Percentiles rank a stretch among this genome's conserved stretches.
These are phyloP conservation scores for Corvus hawaiiensis DNA, from an alignment of 2,113 vertebrate genomes.

Conservation along the genomic window DNA sequence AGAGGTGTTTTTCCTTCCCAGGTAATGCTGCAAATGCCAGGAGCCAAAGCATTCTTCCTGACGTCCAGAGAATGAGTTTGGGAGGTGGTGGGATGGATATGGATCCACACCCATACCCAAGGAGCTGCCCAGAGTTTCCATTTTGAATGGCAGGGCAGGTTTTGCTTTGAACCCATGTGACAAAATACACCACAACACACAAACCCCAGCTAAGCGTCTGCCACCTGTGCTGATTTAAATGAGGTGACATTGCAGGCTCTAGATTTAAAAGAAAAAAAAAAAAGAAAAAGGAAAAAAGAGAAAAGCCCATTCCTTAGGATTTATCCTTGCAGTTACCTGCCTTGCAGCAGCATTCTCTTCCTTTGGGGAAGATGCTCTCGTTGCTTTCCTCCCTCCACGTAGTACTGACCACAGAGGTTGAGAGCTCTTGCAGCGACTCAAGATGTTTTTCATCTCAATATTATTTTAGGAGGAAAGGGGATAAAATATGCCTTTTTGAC, in stretches of 20 bases:
- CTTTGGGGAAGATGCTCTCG: not conserved
- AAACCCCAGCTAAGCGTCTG: not conserved
- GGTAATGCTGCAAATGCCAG: not conserved
- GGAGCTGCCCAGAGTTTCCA: not conserved
- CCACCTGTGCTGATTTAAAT: not conserved
- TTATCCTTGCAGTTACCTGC: not conserved
- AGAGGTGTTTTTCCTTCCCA: not conserved
- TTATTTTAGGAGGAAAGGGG: not conserved
- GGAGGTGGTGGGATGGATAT: not conserved
- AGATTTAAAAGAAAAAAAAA: not conserved
- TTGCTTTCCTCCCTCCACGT: not conserved
- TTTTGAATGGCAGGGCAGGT: not conserved
- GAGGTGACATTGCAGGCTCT: not conserved
- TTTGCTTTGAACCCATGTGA: not conserved
- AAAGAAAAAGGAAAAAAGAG: accelerated
- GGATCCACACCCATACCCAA: not conserved
- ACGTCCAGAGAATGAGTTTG: not conserved
- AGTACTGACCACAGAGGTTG: not conserved
- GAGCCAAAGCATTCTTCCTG: not conserved
- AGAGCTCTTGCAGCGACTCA: not conserved
- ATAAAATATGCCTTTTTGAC: not conserved
- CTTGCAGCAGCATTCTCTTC: not conserved
- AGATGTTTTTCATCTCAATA: not conserved
- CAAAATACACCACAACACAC: not conserved
- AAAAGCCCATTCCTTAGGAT: not conserved